These are phyloP conservation scores for Enteromius fasciolatus DNA, from an alignment of 2,797 vertebrate genomes.

Conservation along the genomic window DNA sequence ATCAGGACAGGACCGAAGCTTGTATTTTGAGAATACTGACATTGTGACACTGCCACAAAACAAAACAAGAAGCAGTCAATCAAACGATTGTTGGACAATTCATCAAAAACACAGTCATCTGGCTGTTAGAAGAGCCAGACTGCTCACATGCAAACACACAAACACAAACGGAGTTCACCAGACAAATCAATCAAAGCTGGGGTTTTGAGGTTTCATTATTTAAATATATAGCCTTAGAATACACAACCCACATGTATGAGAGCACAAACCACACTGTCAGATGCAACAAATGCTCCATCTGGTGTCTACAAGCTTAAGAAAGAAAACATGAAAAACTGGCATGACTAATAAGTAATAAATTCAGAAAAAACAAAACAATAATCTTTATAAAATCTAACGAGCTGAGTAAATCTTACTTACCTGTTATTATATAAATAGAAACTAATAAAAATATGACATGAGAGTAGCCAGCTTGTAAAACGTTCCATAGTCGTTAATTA, in stretches of 20 bases:
- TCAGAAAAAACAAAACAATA: background rate
- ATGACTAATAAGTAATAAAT: background rate
- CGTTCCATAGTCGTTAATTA: background rate
- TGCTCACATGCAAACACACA: background rate
- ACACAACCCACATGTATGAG: background rate
- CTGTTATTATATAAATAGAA: background rate
- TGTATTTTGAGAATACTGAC: slow-evolving; percentile 38
- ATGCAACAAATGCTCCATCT: slow-evolving; percentile 33
- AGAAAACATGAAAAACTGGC: background rate
- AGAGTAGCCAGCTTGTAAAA: background rate
- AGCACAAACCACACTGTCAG: slow-evolving; percentile 10
- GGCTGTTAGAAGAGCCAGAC: slow-evolving; percentile 10
- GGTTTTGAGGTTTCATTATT: background rate
- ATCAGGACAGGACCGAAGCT: background rate
- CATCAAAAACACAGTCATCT: slow-evolving; percentile 40
- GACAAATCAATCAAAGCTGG: slow-evolving; percentile 18
- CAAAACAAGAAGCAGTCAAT: slow-evolving; percentile 47
- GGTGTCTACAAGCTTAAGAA: background rate
- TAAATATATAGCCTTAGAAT: slow-evolving; percentile 4
- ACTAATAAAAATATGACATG: background rate
- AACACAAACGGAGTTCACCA: slow-evolving; percentile 2
- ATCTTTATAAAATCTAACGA: background rate
- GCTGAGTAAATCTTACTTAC: background rate
- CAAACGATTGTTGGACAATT: slow-evolving; percentile 44
- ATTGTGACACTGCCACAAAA: slow-evolving; percentile 17